These are phyloP conservation scores for Seriola rivoliana DNA, from an alignment of 2,113 vertebrate genomes.

Conservation along the genomic window DNA sequence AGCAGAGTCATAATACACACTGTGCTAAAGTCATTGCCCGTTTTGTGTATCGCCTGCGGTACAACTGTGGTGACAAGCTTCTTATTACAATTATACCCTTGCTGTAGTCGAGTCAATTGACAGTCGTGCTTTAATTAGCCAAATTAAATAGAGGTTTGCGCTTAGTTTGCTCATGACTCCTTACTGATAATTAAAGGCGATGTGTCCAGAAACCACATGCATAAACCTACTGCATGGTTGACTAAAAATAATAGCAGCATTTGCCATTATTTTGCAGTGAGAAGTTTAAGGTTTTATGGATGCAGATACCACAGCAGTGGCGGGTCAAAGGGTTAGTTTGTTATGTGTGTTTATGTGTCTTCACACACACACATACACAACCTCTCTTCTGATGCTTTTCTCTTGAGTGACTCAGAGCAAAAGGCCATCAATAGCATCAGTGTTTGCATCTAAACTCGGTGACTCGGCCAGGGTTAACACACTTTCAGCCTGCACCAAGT, in stretches of 20 bases:
- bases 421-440: slow-evolving; percentile 64
- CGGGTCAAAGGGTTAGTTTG: slow-evolving; percentile 45
- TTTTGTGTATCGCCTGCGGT: slow-evolving; percentile 63
- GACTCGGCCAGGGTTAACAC: slow-evolving; percentile 81
- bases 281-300: slow-evolving; percentile 39
- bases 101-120: slow-evolving; percentile 67
- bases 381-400: slow-evolving; percentile 9
- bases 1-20: slow-evolving; percentile 7
- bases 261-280: slow-evolving; percentile 51
- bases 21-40: slow-evolving; percentile 54
- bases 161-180: slow-evolving; percentile 59
- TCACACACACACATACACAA: slow-evolving; percentile 27
- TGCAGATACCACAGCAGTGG: slow-evolving; percentile 32
- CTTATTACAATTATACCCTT: slow-evolving; percentile 74
- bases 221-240: slow-evolving; percentile 54
- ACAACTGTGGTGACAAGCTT: slow-evolving; percentile 68
- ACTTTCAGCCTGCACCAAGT: slow-evolving; percentile 63
- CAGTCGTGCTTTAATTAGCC: slow-evolving; percentile 73
- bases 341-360: slow-evolving; percentile 40
- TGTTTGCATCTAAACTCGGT: slow-evolving; percentile 70
- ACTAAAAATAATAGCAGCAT: slow-evolving; percentile 68
- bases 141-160: slow-evolving; percentile 70
- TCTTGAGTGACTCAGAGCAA: slow-evolving; percentile 45
- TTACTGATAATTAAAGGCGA: slow-evolving; percentile 73
- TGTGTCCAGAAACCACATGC: slow-evolving; percentile 70